A percentile compares a stretch with the other conserved stretches of the same genome.
Conservation (phyloP, 2,888 invertebrate genomes). For the Priocnemis perturbator region DNA sequence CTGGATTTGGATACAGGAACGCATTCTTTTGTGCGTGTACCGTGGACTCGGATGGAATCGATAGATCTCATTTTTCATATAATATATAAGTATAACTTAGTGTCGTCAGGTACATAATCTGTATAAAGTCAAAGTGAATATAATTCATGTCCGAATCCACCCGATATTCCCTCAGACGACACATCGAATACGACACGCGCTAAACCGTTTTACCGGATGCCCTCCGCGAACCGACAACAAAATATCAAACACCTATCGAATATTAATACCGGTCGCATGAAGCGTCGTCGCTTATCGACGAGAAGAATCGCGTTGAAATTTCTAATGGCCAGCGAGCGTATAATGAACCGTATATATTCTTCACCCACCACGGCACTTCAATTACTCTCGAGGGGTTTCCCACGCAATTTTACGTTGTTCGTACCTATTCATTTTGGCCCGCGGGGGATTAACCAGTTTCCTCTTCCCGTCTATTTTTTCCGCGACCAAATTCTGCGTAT, state of each 20-base stretch:
- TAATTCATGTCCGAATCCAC: too few species aligned
- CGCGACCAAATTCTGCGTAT: not conserved
- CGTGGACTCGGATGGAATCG: too few species aligned
- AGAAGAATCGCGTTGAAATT: slow-evolving; percentile 10
- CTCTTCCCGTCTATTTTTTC: slow-evolving; percentile 1
- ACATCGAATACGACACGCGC: too few species aligned
- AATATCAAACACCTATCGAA: not conserved
- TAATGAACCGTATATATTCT: slow-evolving; percentile 2
- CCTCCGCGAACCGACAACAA: too few species aligned
- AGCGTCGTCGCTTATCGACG: slow-evolving; percentile 1
- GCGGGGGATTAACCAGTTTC: slow-evolving; percentile 8
- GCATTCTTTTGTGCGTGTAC: too few species aligned
- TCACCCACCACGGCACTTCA: not conserved
- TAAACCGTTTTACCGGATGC: too few species aligned
- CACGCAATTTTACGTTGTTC: slow-evolving; percentile 19
- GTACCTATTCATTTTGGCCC: slow-evolving; percentile 13
- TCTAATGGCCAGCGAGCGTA: slow-evolving; percentile 6
- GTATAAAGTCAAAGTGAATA: too few species aligned
- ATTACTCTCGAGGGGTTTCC: slow-evolving; percentile 1
- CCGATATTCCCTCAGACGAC: too few species aligned
- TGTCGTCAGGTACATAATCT: too few species aligned
- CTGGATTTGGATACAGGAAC: too few species aligned
- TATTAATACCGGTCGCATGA: slow-evolving; percentile 10
- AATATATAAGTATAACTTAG: too few species aligned
- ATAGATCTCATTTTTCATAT: too few species aligned